Conservation (phyloP, 2,113 vertebrate genomes). For the Tiliqua scincoides region DNA sequence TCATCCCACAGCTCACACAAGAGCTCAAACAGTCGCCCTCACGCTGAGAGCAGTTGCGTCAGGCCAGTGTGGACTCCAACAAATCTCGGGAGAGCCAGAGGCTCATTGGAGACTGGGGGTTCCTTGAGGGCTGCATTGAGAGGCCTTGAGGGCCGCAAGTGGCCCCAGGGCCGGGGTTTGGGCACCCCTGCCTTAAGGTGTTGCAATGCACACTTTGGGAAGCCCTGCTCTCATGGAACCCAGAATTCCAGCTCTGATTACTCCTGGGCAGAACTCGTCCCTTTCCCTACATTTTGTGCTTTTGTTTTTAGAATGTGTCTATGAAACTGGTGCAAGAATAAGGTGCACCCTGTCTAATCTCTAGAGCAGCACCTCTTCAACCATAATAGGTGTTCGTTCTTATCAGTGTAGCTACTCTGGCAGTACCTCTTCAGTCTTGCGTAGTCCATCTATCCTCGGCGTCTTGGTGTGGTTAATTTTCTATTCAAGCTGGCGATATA, state of each 20-base stretch:
- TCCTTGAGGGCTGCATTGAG: too few species aligned
- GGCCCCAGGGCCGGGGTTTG: too few species aligned
- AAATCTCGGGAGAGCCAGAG: too few species aligned
- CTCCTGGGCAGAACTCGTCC: not conserved
- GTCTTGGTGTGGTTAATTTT: constrained; percentile 50
- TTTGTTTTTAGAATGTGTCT: not conserved
- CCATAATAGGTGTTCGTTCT: not conserved
- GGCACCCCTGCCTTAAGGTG: too few species aligned
- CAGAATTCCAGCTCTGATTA: not conserved
- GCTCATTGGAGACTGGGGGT: too few species aligned
- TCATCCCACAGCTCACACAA: too few species aligned
- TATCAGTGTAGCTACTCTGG: not conserved
- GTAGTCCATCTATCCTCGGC: constrained; percentile 62
- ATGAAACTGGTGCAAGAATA: not conserved
- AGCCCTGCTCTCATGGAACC: too few species aligned
- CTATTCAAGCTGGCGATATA: constrained; percentile 21
- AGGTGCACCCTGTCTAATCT: not conserved
- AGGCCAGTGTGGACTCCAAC: too few species aligned
- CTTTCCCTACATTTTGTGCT: not conserved
- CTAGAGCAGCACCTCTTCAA: not conserved
- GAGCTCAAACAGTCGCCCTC: too few species aligned
- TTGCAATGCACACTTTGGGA: too few species aligned
- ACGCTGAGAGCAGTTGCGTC: too few species aligned
- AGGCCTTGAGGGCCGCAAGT: too few species aligned
- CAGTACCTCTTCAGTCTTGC: constrained; percentile 46